These are phyloP conservation scores for Eulemur macaco DNA, from an alignment of 2,113 vertebrate species.

Conservation along the genomic window DNA sequence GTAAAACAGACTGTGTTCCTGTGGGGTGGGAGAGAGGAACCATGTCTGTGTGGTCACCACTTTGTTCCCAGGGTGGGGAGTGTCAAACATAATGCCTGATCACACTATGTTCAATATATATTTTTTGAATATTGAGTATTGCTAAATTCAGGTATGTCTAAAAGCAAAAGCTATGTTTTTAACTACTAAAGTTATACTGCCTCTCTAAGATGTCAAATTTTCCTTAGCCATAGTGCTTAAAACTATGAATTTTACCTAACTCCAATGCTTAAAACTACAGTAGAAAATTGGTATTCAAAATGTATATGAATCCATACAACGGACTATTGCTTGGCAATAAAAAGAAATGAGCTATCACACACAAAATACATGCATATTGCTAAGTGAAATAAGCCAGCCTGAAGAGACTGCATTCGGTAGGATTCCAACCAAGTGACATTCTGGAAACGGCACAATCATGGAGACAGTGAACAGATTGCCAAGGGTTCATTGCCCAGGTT, in stretches of 20 bases:
- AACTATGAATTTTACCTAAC: neutral
- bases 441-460: neutral
- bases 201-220: neutral
- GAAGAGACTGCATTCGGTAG: neutral
- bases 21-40: accelerated
- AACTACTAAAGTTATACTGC: neutral
- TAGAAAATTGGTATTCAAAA: neutral
- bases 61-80: neutral
- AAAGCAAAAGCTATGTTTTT: neutral
- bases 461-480: neutral
- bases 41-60: accelerated
- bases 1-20: neutral
- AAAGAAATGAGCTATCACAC: neutral
- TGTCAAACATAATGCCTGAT: neutral
- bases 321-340: neutral
- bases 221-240: neutral
- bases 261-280: neutral
- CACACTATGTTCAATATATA: neutral
- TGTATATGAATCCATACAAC: neutral
- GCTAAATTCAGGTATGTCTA: neutral
- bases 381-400: neutral
- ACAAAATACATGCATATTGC: neutral
- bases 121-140: neutral
- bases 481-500: neutral
- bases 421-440: neutral